Conservation (phyloP, 2,888 invertebrate species). For the Steinernema scapterisci region DNA sequence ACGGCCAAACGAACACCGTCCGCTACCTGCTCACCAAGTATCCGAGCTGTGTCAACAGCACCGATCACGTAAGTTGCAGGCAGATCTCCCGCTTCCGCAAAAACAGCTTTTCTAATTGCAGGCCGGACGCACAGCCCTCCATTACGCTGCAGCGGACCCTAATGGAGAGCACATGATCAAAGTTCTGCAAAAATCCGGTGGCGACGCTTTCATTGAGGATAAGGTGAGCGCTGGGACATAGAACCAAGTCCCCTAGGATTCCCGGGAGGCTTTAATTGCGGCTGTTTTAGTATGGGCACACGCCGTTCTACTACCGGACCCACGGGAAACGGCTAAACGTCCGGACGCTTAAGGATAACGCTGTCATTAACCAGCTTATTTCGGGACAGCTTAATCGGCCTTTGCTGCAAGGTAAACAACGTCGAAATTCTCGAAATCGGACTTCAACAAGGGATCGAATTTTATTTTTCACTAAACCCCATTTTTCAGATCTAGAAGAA, state of each 20-base stretch:
- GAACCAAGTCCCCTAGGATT: neutral
- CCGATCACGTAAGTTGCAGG: constrained; percentile 67
- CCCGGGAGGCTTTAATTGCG: neutral
- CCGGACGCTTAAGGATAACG: constrained; percentile 61
- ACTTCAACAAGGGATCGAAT: no score
- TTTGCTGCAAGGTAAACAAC: constrained; percentile 59
- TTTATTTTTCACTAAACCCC: no score
- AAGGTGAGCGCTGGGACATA: no score
- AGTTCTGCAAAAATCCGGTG: constrained; percentile 67
- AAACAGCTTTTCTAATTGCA: constrained; percentile 39
- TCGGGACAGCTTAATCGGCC: constrained; percentile 65
- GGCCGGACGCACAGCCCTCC: constrained; percentile 67
- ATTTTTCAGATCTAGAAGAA: constrained; percentile 67
- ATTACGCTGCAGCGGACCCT: constrained; percentile 68
- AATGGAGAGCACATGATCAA: constrained; percentile 68
- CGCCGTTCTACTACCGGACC: constrained; percentile 80
- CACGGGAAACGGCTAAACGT: constrained; percentile 77
- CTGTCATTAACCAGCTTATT: constrained; percentile 61
- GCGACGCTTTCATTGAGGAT: constrained; percentile 67
- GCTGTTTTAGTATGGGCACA: constrained; percentile 76
- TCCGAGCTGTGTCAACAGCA: constrained; percentile 68
- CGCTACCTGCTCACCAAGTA: constrained; percentile 73
- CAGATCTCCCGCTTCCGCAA: constrained; percentile 23
- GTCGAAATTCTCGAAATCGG: neutral
- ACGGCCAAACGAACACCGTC: constrained; percentile 76